Percentiles rank a stretch among this genome's conserved stretches.
phyloP scores from a whole-genome alignment of 2,797 vertebrate species.

The Phoxinus dragarum region DNA sequence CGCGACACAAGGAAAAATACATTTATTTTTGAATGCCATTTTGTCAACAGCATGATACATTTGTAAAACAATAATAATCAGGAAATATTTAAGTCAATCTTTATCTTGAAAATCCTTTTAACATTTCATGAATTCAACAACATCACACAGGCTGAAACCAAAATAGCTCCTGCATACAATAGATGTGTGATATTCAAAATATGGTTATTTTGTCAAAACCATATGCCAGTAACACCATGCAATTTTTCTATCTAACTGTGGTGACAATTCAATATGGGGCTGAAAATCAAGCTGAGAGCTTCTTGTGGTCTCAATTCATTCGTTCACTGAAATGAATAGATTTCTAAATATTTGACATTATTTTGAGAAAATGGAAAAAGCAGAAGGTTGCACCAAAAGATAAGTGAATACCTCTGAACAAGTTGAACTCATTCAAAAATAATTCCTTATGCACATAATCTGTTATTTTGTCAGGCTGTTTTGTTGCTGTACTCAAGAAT shows the following conservation, averaged over 20 bases:
- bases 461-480: constrained; percentile 8
- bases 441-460: not conserved
- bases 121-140: not conserved
- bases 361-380: not conserved
- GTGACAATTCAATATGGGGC: not conserved
- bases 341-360: not conserved
- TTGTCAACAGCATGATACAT: not conserved
- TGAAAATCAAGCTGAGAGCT: not conserved
- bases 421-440: not conserved
- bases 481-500: constrained; percentile 1
- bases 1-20: not conserved
- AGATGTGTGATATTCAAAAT: constrained; percentile 14
- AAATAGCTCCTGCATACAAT: not conserved
- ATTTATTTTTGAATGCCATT: not conserved
- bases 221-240: not conserved
- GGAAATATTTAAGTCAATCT: not conserved
- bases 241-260: not conserved
- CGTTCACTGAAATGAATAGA: not conserved
- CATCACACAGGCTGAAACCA: not conserved
- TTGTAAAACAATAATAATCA: not conserved
- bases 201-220: not conserved
- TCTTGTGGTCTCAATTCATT: constrained; percentile 7
- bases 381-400: not conserved
- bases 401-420: not conserved
- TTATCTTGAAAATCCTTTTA: not conserved